These are phyloP conservation scores for Elgonia sp. DNA, from an alignment of 2,888 invertebrate species.

Conservation along the genomic window DNA sequence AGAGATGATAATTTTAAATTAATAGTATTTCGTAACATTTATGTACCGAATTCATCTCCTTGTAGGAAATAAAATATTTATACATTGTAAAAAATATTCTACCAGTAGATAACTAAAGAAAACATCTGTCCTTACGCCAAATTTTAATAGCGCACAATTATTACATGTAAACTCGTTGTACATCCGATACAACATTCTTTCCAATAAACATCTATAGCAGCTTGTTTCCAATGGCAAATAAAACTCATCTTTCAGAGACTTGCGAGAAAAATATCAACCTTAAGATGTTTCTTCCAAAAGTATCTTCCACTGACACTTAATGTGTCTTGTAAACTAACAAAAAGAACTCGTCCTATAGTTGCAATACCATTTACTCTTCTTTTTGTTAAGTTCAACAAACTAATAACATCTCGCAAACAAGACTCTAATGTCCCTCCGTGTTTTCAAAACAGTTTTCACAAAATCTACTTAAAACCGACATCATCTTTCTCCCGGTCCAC, in stretches of 20 bases:
- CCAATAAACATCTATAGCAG: not conserved
- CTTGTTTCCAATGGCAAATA: constrained; percentile 18
- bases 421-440: not conserved
- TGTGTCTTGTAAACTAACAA: constrained; percentile 15
- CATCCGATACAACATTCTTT: constrained; percentile 22
- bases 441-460: not conserved
- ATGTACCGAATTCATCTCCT: no score
- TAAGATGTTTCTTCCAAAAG: constrained; percentile 26
- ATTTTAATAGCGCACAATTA: no score
- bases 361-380: not conserved
- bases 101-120: no score
- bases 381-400: constrained; percentile 32
- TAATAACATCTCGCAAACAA: not conserved
- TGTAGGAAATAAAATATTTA: no score
- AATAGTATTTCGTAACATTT: no score
- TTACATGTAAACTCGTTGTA: constrained; percentile 18
- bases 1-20: no score
- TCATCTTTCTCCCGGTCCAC: not conserved
- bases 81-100: no score
- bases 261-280: constrained; percentile 7
- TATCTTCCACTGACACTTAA: constrained; percentile 37
- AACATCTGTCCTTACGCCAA: no score
- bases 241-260: constrained; percentile 7
- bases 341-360: constrained; percentile 32
- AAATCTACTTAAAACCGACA: not conserved